These are phyloP conservation scores for Napeogenes inachia DNA, from an alignment of 2,888 invertebrate genomes.

Conservation along the genomic window DNA sequence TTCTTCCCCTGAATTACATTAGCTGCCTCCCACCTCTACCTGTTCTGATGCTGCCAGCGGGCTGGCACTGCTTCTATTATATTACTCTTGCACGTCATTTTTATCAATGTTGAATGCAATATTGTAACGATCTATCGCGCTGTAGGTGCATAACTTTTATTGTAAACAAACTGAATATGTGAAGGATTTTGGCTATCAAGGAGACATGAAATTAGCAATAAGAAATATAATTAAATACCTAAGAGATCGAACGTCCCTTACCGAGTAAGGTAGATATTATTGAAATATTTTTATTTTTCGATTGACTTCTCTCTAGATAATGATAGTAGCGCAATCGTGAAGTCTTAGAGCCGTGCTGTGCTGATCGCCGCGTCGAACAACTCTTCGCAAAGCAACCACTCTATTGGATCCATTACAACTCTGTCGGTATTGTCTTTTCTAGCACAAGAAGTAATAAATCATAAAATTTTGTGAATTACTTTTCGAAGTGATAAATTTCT, in stretches of 20 bases:
- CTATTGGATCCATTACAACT: conserved; percentile 37
- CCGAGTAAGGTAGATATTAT: conserved; percentile 76
- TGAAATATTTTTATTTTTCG: conserved; percentile 69
- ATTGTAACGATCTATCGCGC: conserved; percentile 42
- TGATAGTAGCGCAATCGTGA: conserved; percentile 42
- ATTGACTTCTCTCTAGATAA: conserved; percentile 65
- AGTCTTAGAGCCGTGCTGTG: conserved; percentile 8
- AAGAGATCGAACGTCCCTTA: conserved; percentile 78
- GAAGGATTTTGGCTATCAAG: conserved; percentile 64
- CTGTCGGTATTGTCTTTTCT: conserved; percentile 64
- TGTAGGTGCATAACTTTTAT: conserved; percentile 44
- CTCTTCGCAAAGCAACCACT: conserved; percentile 16
- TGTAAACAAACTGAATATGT: conserved; percentile 42
- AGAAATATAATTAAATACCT: conserved; percentile 70
- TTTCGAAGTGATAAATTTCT: conserved; percentile 75
- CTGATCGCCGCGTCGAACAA: conserved; percentile 20
- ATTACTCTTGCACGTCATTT: conserved; percentile 59
- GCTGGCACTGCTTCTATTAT: conserved; percentile 71
- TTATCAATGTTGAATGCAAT: conserved; percentile 27
- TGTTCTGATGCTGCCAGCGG: conserved; percentile 54
- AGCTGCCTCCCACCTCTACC: conserved; percentile 36
- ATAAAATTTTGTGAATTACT: conserved; percentile 70
- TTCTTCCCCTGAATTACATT: conserved; percentile 70
- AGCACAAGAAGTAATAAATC: conserved; percentile 65
- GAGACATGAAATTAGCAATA: conserved; percentile 71